Evolutionary conservation across 92 coral and sea anemone species (phyloP), one percentile per base, ranked within the genome.

Genomic region (Epizoanthus illoricatus): DNA sequence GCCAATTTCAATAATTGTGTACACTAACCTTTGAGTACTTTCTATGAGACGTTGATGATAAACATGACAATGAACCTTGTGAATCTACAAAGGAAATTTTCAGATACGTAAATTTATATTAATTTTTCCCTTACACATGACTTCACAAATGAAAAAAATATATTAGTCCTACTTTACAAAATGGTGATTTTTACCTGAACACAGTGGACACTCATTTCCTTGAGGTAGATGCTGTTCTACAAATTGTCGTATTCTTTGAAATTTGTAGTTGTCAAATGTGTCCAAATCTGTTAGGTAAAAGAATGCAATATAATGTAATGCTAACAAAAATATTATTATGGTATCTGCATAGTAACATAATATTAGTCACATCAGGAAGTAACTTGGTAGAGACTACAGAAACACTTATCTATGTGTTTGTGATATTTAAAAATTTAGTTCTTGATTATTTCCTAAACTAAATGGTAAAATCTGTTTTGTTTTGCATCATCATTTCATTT

Each of bases 181-280:
- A 63, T 39, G 33, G 43, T 17, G 12, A 13, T 2, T 3, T 39
- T 73, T 73, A 89, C 93, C 92, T 87, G 83, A 90, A 79, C 97
- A 93, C 15, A 88, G 90, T 58, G 86, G 89, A 65, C 97, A 93
- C 17, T 86, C 71, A 18, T 89, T 52, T 52, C 56, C 84, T 73
- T 81, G 84, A 62, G 86, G 84, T 10, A 89, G 80, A 73, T 92
- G 93, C 24, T 90, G 92, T 83, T 79, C 76, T 24, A 93, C 89
- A 85, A 90, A 97, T 73, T 87, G 84, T 59, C 87, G 87, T 76
- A 97, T 88, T 79, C 90, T 92, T 76, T 89, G 88, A 70, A 97
- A 91, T 89, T 97, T 97, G 59, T 83, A 84, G 79, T 90, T 93
- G 84, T 97, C 88, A 74, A 97, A 92, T 67, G 97, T 83, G 71